These are phyloP conservation scores for Tachycineta bicolor DNA, from an alignment of 2,113 vertebrate species.

Conservation along the genomic window DNA sequence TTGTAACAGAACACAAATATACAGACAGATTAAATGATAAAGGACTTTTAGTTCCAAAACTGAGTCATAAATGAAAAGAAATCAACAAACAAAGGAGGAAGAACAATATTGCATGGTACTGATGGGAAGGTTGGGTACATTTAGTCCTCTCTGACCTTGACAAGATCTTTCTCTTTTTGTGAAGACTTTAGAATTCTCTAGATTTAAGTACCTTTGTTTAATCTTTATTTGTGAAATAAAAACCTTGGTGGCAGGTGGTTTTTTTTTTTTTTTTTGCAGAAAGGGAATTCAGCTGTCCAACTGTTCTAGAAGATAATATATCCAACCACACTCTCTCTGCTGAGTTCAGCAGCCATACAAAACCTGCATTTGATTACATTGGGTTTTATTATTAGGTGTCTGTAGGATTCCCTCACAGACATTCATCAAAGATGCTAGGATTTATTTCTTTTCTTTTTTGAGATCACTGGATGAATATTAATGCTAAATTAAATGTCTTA, in stretches of 20 bases:
- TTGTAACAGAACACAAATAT: slow-evolving; percentile 24
- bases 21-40: slow-evolving; percentile 8
- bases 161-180: neutral
- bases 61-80: slow-evolving; percentile 30
- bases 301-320: neutral
- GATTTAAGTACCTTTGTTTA: neutral
- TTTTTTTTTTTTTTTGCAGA: neutral
- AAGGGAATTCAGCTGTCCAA: neutral
- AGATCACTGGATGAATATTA: neutral
- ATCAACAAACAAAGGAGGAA: neutral
- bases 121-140: neutral
- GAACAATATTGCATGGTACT: neutral
- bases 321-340: neutral
- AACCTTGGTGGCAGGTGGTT: neutral
- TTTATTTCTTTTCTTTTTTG: neutral
- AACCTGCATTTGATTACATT: neutral
- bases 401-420: neutral
- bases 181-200: neutral
- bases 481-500: neutral
- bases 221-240: neutral
- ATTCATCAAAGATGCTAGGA: neutral
- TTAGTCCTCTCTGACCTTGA: neutral
- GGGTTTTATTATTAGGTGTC: neutral
- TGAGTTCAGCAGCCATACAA: slow-evolving; percentile 9
- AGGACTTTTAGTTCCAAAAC: slow-evolving; percentile 11